These are phyloP conservation scores for Opisthocomus hoazin DNA, from an alignment of 2,113 vertebrate genomes.

Conservation along the genomic window DNA sequence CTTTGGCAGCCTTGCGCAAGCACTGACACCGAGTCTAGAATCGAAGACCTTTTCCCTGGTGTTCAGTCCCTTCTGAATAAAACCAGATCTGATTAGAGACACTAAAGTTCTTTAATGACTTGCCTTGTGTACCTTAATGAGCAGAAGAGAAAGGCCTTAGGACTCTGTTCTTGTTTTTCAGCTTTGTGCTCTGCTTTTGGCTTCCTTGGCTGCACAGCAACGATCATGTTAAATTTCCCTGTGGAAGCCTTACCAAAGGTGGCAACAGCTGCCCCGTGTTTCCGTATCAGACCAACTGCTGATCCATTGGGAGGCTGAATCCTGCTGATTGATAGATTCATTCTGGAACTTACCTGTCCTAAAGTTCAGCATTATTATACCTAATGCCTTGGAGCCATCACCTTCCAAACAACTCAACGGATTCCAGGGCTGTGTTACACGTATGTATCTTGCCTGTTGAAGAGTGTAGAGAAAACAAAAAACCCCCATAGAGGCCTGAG, in stretches of 20 bases:
- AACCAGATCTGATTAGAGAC: not conserved
- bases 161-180: not conserved
- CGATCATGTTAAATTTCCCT: fast-evolving
- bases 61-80: not conserved
- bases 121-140: not conserved
- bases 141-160: not conserved
- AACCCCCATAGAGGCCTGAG: not conserved
- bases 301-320: fast-evolving
- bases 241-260: not conserved
- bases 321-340: fast-evolving
- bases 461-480: not conserved
- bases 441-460: fast-evolving
- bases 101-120: not conserved
- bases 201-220: not conserved
- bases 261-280: not conserved
- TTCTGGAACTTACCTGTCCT: not conserved
- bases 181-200: not conserved
- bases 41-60: not conserved
- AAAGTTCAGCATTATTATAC: fast-evolving
- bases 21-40: not conserved
- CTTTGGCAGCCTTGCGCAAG: not conserved
- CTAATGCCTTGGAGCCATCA: not conserved
- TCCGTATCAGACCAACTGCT: fast-evolving
- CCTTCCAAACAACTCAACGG: not conserved
- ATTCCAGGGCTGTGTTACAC: not conserved